Base-by-base conservation (phyloP, 2,113 vertebrate species). In the Albula glossodonta region DNA sequence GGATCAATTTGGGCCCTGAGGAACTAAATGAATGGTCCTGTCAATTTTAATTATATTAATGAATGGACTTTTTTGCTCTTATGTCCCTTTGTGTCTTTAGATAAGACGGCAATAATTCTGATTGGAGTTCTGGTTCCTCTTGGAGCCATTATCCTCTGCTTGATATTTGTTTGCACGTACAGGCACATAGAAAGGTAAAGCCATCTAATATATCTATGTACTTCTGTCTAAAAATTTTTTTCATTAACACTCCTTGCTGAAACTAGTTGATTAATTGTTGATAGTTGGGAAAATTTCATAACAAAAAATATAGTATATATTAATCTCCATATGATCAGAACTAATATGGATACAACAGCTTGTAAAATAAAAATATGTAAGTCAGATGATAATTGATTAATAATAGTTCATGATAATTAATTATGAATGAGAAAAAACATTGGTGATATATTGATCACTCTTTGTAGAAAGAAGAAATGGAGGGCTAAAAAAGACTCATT, bases 51-150 rank as follows among this genome's bases (percentile, higher is more conserved):
- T 7, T 74, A n/a, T 74, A 31, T 74, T 74, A 6, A 74, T 7
- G 4, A 74, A 74, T 74, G 70, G 70, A n/a, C 2, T 74, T 74
- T 48, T 79, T 4, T 70, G 5, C 50, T 25, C 7, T 31, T 53
- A 66, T 57, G 41, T 52, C 60, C 9, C 4, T 52, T 51, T 90
- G 10, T 90, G 8, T 81, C 84, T 82, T 74, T 49, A 86, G 90
- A 88, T 88, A 85, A 78, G 25, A 90, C 89, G 22, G 91, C 89
- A 83, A 91, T 94, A 13, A 89, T 95, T 83, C 80, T 96, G 77
- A 94, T 96, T 15, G 94, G 85, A 0, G 91, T 95, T 83, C 84
- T 97, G 82, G 90, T 93, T 25, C 79, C 92, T 0, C 57, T 89
- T 0, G 83, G 63, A 0, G 78, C 92, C 74, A 5, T 93, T 22